Base-by-base conservation (phyloP, 2,888 invertebrate genomes). In the Heliconius erato region DNA sequence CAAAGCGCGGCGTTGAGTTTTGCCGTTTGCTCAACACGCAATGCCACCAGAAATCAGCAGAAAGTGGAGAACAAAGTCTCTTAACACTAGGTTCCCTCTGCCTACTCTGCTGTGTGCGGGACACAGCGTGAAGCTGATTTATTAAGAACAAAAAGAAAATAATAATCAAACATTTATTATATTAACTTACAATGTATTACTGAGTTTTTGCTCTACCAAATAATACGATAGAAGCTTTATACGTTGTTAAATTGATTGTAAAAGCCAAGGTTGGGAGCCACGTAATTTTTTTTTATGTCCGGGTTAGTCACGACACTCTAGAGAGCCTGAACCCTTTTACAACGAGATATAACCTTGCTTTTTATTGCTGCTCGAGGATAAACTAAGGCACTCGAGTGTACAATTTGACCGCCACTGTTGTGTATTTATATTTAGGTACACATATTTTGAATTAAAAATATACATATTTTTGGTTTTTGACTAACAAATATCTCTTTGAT, bases 251-350 rank as follows among this genome's bases (percentile, higher is more conserved):
- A 79, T 79, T 74, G 71, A 74, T 79, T 81, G 81, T 79, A 79
- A 83, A 84, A 84, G 72, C 83, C 79, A 86, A 85, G 84, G 85
- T 77, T 84, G 85, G 74, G 79, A 80, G 79, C n/a, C 82, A 79
- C 69, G 79, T 84, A 81, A 77, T 82, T 79, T 83, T 83, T n/a
- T 85, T 86, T 86, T 85, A 84, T 84, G 82, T 85, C 80, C 82
- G 83, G 85, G 85, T 86, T 85, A 86, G 84, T 85, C 85, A 86
- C 86, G 85, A 84, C 83, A 81, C 82, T 81, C 81, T 81, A 81
- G 81, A 76, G 82, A 72, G 82, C 79, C 82, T 78, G 82, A 81
- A 82, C 82, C 84, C 83, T 82, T 81, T 82, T 80, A 81, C 83
- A 77, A 44, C 82, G 71, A 81, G 63, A 81, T 77, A 79, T 79